Evolutionary conservation across 1,140 invertebrate genomes (phyloP).

Genomic region (Platyura marginata): DNA sequence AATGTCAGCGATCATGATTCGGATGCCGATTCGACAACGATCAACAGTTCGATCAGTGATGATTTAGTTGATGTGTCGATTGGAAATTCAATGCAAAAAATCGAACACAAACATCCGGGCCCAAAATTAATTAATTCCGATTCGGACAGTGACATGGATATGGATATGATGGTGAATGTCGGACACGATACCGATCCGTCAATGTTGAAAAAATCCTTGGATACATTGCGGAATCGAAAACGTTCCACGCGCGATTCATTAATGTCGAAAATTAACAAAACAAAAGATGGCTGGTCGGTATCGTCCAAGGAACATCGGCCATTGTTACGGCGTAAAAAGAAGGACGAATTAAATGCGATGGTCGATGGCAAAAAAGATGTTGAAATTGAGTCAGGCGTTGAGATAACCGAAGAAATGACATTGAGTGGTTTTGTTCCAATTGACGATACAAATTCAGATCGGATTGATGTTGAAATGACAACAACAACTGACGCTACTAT

Average conservation of each 20-base stretch:
- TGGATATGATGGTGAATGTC: not conserved
- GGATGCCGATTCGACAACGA: slow-evolving; percentile 13
- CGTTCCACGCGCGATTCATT: not conserved
- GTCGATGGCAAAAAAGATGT: slow-evolving; percentile 16
- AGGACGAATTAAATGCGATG: not conserved
- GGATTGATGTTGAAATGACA: not conserved
- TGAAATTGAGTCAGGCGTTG: slow-evolving; percentile 21
- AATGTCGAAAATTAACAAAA: not conserved
- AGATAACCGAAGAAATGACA: slow-evolving; percentile 17
- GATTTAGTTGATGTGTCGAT: slow-evolving; percentile 7
- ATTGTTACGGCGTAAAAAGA: slow-evolving; percentile 10
- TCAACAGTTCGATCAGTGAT: slow-evolving; percentile 15
- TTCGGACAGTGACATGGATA: slow-evolving; percentile 10
- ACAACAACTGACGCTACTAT: too few relatives aligned
- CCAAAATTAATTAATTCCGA: slow-evolving; percentile 10
- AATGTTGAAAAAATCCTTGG: not conserved
- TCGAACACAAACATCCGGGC: not conserved
- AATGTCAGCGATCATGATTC: not conserved
- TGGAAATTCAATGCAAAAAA: not conserved
- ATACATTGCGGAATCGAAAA: too few relatives aligned
- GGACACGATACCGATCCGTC: not conserved
- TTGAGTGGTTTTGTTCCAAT: not conserved
- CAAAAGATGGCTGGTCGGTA: not conserved
- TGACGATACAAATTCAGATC: not conserved
- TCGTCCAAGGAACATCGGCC: not conserved